Evolutionary conservation across 2,888 invertebrate species (phyloP).

Genomic region (Pristionchus mayeri): DNA sequence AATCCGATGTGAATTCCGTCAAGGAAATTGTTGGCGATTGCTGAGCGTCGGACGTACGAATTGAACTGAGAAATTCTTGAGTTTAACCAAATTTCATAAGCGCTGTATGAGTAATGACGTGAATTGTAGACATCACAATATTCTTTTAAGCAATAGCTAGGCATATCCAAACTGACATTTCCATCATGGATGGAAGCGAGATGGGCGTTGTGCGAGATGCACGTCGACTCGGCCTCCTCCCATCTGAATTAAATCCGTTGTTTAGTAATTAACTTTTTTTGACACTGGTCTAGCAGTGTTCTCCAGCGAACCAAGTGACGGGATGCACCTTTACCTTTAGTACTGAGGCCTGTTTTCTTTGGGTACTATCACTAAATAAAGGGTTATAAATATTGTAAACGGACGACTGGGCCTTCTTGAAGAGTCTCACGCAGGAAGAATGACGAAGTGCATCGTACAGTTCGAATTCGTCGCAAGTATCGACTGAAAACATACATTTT

Average conservation of each 20-base stretch:
- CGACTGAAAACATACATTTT: not conserved
- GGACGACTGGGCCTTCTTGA: not conserved
- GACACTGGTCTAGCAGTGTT: no score
- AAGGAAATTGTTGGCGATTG: not conserved
- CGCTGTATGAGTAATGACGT: no score
- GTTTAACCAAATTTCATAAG: no score
- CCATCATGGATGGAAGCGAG: constrained; percentile 25
- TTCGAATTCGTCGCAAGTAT: constrained; percentile 37
- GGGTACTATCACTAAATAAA: no score
- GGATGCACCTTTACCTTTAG: no score
- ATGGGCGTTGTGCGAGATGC: constrained; percentile 26
- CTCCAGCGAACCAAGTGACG: no score
- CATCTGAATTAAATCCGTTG: not conserved
- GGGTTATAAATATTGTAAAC: not conserved
- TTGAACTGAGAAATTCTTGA: not conserved
- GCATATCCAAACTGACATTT: not conserved
- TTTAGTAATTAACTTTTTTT: no score
- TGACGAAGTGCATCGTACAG: not conserved
- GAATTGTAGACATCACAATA: no score
- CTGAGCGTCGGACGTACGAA: not conserved
- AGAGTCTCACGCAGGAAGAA: not conserved
- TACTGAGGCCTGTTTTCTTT: no score
- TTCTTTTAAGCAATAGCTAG: no score
- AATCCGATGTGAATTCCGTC: constrained; percentile 36
- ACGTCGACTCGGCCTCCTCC: constrained; percentile 17